phyloP scores from a whole-genome alignment of 2,797 vertebrate genomes.

The Micrastur ruficollis region DNA sequence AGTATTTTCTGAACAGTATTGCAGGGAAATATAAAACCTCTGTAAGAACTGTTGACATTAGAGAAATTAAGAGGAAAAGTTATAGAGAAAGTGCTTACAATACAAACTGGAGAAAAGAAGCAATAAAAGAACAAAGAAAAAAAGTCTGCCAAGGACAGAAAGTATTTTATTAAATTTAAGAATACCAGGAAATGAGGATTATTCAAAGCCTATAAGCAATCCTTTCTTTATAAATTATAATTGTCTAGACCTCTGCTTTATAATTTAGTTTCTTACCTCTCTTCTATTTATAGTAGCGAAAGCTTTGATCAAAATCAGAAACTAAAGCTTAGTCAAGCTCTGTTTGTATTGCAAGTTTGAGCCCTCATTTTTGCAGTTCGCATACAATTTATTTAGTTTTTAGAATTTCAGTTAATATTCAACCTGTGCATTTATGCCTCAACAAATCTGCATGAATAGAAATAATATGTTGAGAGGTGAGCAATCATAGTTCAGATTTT shows the following conservation, averaged over 20 bases:
- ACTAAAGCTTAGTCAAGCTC: neutral
- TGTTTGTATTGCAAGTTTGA: neutral
- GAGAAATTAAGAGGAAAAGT: neutral
- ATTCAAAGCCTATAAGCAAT: neutral
- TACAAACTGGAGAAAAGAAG: neutral
- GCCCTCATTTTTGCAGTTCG: neutral
- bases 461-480: neutral
- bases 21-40: neutral
- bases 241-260: neutral
- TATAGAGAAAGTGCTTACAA: neutral
- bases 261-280: neutral
- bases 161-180: neutral
- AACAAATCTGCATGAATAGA: neutral
- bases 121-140: neutral
- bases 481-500: neutral
- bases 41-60: neutral
- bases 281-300: neutral
- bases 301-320: neutral
- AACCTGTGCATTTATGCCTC: neutral
- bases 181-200: neutral
- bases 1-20: neutral
- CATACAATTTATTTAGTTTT: neutral
- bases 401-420: neutral
- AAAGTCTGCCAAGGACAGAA: neutral
- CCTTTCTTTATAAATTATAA: conserved; percentile 2